phyloP scores from a whole-genome alignment of 2,113 vertebrate species.

The Columba livia region DNA sequence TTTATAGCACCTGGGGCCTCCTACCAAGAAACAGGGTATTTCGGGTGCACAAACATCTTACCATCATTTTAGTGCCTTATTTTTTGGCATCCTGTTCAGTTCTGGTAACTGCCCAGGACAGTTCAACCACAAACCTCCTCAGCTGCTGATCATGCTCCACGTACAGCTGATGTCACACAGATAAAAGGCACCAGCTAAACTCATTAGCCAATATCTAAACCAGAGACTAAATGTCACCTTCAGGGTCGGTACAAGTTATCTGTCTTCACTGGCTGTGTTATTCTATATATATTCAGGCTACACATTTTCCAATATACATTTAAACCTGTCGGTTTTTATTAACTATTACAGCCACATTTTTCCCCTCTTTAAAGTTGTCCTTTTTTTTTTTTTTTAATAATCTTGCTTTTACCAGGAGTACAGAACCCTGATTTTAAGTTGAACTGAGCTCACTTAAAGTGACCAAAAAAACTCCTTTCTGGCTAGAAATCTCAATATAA shows the following conservation, averaged over 20 bases:
- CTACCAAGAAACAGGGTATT: neutral
- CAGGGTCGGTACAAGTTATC: neutral
- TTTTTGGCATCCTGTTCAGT: neutral
- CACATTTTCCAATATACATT: neutral
- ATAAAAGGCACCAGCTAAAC: neutral
- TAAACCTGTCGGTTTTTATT: neutral
- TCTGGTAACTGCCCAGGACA: neutral
- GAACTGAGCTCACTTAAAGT: neutral
- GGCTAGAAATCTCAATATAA: neutral
- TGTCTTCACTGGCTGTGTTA: neutral
- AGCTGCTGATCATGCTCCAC: neutral
- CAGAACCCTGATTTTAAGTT: neutral
- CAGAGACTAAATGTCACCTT: neutral
- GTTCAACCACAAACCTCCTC: neutral
- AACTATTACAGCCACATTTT: neutral
- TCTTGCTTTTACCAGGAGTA: neutral
- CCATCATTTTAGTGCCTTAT: neutral
- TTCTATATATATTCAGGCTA: neutral
- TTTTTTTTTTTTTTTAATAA: neutral
- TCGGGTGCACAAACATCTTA: neutral
- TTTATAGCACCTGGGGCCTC: neutral
- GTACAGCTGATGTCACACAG: accelerated
- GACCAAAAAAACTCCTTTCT: neutral
- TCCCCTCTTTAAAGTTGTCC: neutral
- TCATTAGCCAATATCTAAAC: neutral